These are phyloP conservation scores for Cricetomys ansorgei DNA, from an alignment of 2,113 vertebrate genomes.

Conservation along the genomic window DNA sequence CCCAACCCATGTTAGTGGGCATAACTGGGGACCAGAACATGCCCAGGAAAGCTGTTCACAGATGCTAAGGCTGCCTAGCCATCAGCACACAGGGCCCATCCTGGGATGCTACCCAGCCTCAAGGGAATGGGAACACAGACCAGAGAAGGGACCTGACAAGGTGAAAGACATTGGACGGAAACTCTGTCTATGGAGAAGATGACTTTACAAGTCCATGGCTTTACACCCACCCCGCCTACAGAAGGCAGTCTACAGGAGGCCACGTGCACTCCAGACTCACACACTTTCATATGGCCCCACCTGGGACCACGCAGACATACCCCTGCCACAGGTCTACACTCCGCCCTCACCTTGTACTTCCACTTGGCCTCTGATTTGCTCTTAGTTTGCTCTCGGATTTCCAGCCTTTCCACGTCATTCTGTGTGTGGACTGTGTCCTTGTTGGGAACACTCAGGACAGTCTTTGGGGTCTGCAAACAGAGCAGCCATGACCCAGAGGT, in stretches of 20 bases:
- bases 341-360: slow-evolving; percentile 97
- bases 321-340: not conserved
- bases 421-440: slow-evolving; percentile 92
- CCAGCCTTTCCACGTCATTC: slow-evolving; percentile 94
- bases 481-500: not conserved
- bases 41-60: not conserved
- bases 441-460: slow-evolving; percentile 90
- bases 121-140: not conserved
- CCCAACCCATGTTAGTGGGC: not conserved
- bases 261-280: no score
- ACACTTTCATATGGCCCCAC: not conserved
- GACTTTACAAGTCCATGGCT: no score
- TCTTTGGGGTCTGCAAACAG: slow-evolving; percentile 91
- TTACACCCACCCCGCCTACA: fast-evolving
- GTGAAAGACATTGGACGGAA: no score
- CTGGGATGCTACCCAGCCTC: not conserved
- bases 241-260: not conserved
- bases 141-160: no score
- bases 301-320: not conserved
- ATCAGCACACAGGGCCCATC: not conserved
- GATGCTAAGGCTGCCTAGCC: not conserved
- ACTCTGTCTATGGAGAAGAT: fast-evolving
- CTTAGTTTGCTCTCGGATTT: slow-evolving; percentile 97
- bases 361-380: slow-evolving; percentile 98
- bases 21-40: not conserved